A percentile compares a stretch with the other conserved stretches of the same genome.
phyloP scores from a whole-genome alignment of 1,140 invertebrate species.

The Hylaeus anthracinus region DNA sequence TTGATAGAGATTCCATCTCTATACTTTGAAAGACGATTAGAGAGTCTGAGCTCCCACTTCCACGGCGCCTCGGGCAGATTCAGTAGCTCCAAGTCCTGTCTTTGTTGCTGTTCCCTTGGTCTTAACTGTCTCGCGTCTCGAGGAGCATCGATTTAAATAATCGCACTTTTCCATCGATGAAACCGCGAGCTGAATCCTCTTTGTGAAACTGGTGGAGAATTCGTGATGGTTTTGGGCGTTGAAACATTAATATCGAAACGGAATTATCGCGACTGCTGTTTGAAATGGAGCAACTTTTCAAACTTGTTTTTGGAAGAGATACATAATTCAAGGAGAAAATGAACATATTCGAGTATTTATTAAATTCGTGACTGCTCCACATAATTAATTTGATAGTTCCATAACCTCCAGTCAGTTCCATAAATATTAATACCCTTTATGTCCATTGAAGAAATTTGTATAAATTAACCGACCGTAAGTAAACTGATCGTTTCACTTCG shows the following conservation, averaged over 20 bases:
- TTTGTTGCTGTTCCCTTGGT: constrained; percentile 29
- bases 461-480: too few species aligned
- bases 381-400: too few species aligned
- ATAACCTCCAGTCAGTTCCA: too few species aligned
- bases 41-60: constrained; percentile 39
- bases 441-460: too few species aligned
- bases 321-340: too few species aligned
- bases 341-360: too few species aligned
- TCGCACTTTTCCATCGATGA: constrained; percentile 5
- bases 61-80: constrained; percentile 23
- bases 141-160: constrained; percentile 44
- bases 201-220: neutral
- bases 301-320: too few species aligned
- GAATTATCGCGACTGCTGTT: too few species aligned
- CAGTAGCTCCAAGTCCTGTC: constrained; percentile 6
- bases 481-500: too few species aligned
- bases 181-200: neutral
- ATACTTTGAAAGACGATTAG: constrained; percentile 48
- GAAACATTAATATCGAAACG: neutral
- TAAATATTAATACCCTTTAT: too few species aligned
- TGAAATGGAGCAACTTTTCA: too few species aligned
- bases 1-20: constrained; percentile 47
- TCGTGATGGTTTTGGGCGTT: neutral
- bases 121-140: constrained; percentile 15
- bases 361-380: too few species aligned